Percentiles rank a stretch among this genome's conserved stretches.
Evolutionary conservation across 2,888 invertebrate species (phyloP).

Genomic region (Eupithecia centaureata): DNA sequence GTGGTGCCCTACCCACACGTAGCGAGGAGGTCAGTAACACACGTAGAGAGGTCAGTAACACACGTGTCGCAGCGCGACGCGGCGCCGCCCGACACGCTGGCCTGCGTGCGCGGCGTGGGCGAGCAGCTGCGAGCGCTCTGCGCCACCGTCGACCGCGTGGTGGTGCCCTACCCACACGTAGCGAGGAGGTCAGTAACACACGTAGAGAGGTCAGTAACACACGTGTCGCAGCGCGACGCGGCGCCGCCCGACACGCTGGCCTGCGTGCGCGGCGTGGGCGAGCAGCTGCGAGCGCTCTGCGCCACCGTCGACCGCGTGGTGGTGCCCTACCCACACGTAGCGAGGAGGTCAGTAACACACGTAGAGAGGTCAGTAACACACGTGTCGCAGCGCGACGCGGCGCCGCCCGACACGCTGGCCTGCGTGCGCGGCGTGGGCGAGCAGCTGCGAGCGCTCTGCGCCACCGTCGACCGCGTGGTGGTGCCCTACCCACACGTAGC

Average conservation of each 20-base stretch:
- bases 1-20: slow-evolving; percentile 89
- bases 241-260: slow-evolving; percentile 83
- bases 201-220: slow-evolving; percentile 65
- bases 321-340: slow-evolving; percentile 88
- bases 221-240: slow-evolving; percentile 82
- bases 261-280: slow-evolving; percentile 90
- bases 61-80: too few species aligned
- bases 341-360: slow-evolving; percentile 81
- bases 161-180: too few species aligned
- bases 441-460: too few species aligned
- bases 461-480: too few species aligned
- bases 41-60: background rate
- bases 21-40: slow-evolving; percentile 83
- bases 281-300: slow-evolving; percentile 90
- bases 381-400: too few species aligned
- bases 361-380: background rate
- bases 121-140: too few species aligned
- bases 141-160: too few species aligned
- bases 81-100: too few species aligned
- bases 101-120: too few species aligned
- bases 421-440: too few species aligned
- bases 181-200: background rate
- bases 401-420: too few species aligned
- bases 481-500: too few species aligned
- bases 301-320: slow-evolving; percentile 94